Base-by-base conservation (phyloP, 2,797 vertebrate genomes). In the Leptodactylus fallax region DNA sequence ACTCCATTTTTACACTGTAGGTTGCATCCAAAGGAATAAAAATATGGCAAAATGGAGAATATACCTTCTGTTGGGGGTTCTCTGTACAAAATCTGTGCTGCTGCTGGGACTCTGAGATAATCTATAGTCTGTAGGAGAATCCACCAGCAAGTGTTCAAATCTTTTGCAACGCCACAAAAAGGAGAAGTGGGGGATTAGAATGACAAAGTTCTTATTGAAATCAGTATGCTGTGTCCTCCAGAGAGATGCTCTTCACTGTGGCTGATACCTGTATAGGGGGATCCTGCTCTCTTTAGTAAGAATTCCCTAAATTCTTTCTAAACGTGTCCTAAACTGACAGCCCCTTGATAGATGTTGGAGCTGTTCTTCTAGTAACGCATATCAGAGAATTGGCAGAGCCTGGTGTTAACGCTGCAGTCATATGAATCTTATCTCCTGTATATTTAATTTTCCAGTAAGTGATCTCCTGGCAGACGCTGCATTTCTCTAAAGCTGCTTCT, bases 371-470 rank as follows among this genome's bases (percentile, higher is more conserved):
- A 10, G 8, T 23, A n/a, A n/a, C 19, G 19, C 72, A 51, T 10
- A 8, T 49, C 45, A 72, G 71, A 36, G 47, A 47, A 21, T 49
- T 72, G 69, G 16, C 36, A 19, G 69, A 47, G 10, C 9, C 71
- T 13, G 71, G 45, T n/a, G 17, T 74, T 51, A 49, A 1, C 11
- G 36, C 72, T 76, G 45, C 72, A 76, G 47, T 27, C 67, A 23
- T 16, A 79, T 63, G 53, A 74, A 25, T 84, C 25, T 84, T 79
- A 65, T 78, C 74, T 79, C 77, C 25, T 17, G 21, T 36, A 36
- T 83, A 83, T 84, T 84, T 72, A 60, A 84, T 74, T 84, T 84
- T 84, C 67, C 82, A 74, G 51, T 47, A 69, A 71, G 65, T 72
- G 49, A 72, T 72, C 65, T 83, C 14, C 81, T 83, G 67, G 82